Conservation (phyloP, 2,888 invertebrate species). For the Cheilosia grossa region DNA sequence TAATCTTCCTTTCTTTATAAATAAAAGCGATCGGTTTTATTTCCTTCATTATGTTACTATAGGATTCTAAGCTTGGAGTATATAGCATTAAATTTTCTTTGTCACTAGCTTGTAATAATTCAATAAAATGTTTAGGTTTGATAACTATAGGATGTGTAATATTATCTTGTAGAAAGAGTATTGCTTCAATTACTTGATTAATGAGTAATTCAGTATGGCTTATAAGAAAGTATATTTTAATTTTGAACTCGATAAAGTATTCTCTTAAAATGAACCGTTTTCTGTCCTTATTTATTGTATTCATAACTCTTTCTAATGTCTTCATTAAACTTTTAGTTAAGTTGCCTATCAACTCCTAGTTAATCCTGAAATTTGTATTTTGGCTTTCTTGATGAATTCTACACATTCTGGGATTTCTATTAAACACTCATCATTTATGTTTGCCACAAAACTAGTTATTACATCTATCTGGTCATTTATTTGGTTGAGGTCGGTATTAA, state of each 20-base stretch:
- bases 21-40: not conserved
- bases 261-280: too few species aligned
- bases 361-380: slow-evolving; percentile 2
- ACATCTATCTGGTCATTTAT: not conserved
- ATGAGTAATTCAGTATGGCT: slow-evolving; percentile 8
- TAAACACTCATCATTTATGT: not conserved
- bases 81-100: not conserved
- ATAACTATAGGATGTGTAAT: slow-evolving; percentile 15
- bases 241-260: too few species aligned
- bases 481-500: not conserved
- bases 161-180: slow-evolving; percentile 5
- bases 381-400: slow-evolving; percentile 2
- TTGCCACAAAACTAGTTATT: too few species aligned
- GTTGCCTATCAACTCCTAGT: slow-evolving; percentile 3
- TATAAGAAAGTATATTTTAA: slow-evolving; percentile 9
- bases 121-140: slow-evolving; percentile 5
- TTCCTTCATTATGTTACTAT: not conserved
- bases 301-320: not conserved
- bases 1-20: not conserved
- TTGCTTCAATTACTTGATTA: slow-evolving; percentile 1
- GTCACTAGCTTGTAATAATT: slow-evolving; percentile 2
- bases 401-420: slow-evolving; percentile 1
- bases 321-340: not conserved
- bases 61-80: slow-evolving; percentile 15
- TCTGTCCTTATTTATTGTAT: not conserved